phyloP scores from a whole-genome alignment of 2,888 invertebrate genomes.

The Rugalucina vietnamica region DNA sequence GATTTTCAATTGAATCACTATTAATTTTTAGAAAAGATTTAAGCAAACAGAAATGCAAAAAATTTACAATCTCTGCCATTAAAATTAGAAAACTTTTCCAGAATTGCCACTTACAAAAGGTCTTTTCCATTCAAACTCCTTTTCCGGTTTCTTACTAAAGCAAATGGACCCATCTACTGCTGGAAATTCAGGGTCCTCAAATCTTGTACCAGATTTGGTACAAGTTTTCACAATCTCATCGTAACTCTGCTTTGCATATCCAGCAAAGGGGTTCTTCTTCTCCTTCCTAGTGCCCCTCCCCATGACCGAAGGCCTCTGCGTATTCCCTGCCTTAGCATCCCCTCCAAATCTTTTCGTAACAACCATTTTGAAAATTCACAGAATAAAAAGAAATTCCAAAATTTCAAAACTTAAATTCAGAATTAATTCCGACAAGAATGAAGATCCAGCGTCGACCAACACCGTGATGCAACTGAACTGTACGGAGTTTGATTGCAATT shows the following conservation, averaged over 20 bases:
- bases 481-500: neutral
- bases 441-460: neutral
- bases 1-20: too few species aligned
- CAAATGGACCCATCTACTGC: conserved; percentile 92
- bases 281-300: conserved; percentile 63
- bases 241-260: conserved; percentile 89
- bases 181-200: conserved; percentile 96
- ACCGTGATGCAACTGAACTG: neutral
- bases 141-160: conserved; percentile 93
- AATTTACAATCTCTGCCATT: too few species aligned
- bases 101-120: conserved; percentile 87
- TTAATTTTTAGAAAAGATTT: too few species aligned
- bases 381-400: neutral
- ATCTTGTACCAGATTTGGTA: conserved; percentile 89
- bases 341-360: neutral
- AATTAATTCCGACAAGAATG: neutral
- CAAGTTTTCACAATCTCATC: conserved; percentile 94
- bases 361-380: neutral
- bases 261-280: conserved; percentile 71
- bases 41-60: too few species aligned
- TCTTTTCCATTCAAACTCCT: conserved; percentile 95
- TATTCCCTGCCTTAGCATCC: neutral
- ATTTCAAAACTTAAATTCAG: neutral
- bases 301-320: conserved; percentile 60
- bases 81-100: neutral